Conservation (phyloP, 2,888 invertebrate genomes). For the Pristionchus exspectatus region DNA sequence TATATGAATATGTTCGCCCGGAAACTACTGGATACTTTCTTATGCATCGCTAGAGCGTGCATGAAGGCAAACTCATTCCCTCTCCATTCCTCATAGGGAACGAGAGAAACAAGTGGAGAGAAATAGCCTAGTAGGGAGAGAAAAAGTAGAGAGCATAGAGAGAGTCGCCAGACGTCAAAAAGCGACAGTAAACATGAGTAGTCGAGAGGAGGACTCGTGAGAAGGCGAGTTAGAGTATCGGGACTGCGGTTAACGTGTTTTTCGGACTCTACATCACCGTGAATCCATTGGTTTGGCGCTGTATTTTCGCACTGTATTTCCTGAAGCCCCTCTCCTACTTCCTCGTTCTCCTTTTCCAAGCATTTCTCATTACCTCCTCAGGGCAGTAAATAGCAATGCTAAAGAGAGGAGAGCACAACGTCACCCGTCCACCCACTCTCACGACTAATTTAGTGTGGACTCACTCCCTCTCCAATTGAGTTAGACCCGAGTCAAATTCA, state of each 20-base stretch:
- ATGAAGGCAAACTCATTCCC: not conserved
- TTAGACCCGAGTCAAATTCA: not conserved
- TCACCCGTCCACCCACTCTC: too few species aligned
- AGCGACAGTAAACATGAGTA: not conserved
- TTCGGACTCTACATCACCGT: too few species aligned
- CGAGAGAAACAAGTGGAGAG: not conserved
- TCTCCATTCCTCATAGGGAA: not conserved
- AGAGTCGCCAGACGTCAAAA: not conserved
- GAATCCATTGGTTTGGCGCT: too few species aligned
- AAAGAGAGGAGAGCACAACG: too few species aligned
- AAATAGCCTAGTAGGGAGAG: not conserved
- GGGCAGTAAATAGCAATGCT: too few species aligned
- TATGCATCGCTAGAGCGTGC: not conserved
- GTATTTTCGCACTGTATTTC: too few species aligned
- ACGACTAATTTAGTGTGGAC: too few species aligned
- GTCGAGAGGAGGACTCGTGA: not conserved
- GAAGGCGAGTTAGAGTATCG: constrained; percentile 20
- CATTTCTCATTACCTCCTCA: too few species aligned
- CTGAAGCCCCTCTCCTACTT: too few species aligned
- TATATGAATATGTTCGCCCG: too few species aligned
- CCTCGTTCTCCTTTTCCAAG: too few species aligned
- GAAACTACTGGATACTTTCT: not conserved
- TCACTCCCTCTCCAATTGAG: not conserved
- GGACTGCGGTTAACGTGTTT: too few species aligned
- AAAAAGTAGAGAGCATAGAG: not conserved